Base-by-base conservation (phyloP, 2,113 vertebrate species). In the Maccullochella peelii region DNA sequence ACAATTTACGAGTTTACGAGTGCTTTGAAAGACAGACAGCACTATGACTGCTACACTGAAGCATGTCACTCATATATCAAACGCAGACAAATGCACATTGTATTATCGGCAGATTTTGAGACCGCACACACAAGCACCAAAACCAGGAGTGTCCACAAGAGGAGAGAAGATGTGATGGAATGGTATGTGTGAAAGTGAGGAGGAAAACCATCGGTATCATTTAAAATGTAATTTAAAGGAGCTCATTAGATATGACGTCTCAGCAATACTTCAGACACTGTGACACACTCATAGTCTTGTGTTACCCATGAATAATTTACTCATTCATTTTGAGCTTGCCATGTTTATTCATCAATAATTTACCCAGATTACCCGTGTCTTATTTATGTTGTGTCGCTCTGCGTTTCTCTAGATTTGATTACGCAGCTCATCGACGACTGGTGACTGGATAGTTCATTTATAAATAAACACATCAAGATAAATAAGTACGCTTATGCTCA, bases 281-380 rank as follows among this genome's bases (percentile, higher is more conserved):
- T 84, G 77, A 87, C 84, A 87, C 30, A 33, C 79, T 89, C 75
- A 73, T 74, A 65, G 80, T 63, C 73, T 71, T 77, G 67, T 88
- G 90, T 88, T 76, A 80, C 4, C 63, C 63, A 91, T 93, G 74
- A 90, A 94, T 93, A 88, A 93, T 93, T 91, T 71, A 91, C 38
- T 74, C 44, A 18, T 87, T 93, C 84, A 87, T 92, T 91, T 89
- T 75, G 27, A 91, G 80, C 61, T 61, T 88, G 68, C 79, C 74
- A 72, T 90, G 87, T 86, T 83, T 87, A 86, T 80, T 88, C 87
- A 91, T 93, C 79, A 89, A 90, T 91, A 85, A 90, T 93, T 87
- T 80, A 88, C 20, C 78, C 84, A 84, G 80, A 90, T 75, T 86
- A 81, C 47, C 67, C 62, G 15, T 77, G 70, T 92, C 68, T 89